Evolutionary conservation across 2,888 invertebrate genomes (phyloP).

Genomic region (Axea sp.): DNA sequence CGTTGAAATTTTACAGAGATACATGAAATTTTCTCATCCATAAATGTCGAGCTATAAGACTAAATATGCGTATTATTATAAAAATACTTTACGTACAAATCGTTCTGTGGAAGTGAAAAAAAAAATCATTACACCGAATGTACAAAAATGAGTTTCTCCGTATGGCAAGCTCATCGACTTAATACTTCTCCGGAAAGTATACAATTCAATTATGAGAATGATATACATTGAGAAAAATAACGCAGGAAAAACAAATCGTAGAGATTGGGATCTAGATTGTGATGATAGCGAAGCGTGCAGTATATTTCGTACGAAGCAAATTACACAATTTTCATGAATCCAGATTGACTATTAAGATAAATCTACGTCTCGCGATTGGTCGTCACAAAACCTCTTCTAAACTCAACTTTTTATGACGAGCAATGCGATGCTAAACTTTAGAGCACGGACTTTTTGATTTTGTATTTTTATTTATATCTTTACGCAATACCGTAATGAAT

Average conservation of each 20-base stretch:
- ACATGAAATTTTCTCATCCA: no score
- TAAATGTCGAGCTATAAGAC: no score
- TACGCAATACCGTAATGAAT: no score
- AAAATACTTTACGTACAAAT: no score
- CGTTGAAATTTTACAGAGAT: no score
- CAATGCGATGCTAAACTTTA: constrained; percentile 2
- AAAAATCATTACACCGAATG: no score
- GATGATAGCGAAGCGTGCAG: constrained; percentile 23
- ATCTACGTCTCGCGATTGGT: constrained; percentile 9
- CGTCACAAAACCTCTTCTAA: constrained; percentile 4
- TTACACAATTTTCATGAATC: constrained; percentile 55
- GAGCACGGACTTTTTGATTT: not conserved
- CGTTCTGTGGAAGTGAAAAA: no score
- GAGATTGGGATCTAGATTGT: constrained; percentile 40
- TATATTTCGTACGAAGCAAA: constrained; percentile 43
- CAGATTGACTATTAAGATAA: constrained; percentile 45
- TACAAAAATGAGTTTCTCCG: no score
- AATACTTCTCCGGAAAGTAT: constrained; percentile 15
- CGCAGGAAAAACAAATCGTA: constrained; percentile 49
- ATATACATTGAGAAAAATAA: constrained; percentile 50
- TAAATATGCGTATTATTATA: no score
- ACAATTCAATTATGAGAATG: constrained; percentile 55
- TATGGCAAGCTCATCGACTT: not conserved
- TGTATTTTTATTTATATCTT: not conserved
- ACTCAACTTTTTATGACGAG: constrained; percentile 5